Evolutionary conservation across 2,113 vertebrate genomes (phyloP).

Genomic region (Vimba vimba): DNA sequence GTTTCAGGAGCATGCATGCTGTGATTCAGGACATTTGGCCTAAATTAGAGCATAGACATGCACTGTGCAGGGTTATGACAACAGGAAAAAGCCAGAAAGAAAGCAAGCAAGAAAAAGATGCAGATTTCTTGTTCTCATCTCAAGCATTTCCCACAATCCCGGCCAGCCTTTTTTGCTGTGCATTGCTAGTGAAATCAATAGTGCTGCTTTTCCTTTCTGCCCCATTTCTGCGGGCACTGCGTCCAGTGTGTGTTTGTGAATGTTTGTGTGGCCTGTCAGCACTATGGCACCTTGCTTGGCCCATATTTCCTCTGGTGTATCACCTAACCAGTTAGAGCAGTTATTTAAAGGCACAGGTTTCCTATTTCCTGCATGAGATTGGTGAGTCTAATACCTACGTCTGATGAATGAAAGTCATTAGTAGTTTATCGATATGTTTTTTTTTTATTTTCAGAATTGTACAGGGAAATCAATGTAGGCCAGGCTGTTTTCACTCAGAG

Average conservation of each 20-base stretch:
- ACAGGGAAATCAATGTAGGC: neutral
- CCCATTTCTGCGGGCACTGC: neutral
- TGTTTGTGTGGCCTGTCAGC: conserved; percentile 24
- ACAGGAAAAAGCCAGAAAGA: neutral
- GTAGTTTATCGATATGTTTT: neutral
- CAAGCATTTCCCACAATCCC: neutral
- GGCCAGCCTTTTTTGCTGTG: neutral
- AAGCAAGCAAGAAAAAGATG: neutral
- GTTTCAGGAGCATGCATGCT: conserved; percentile 31
- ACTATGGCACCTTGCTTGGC: conserved; percentile 26
- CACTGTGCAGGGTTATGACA: neutral
- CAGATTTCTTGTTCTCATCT: neutral
- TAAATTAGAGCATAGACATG: conserved; percentile 32
- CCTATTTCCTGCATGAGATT: neutral
- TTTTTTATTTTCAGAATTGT: neutral
- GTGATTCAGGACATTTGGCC: conserved; percentile 41
- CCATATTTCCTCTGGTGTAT: conserved; percentile 15
- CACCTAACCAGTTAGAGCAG: conserved; percentile 4
- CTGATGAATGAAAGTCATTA: neutral
- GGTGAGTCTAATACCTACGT: neutral
- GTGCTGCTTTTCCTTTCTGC: neutral
- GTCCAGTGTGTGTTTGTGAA: conserved; percentile 21
- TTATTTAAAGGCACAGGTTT: conserved; percentile 24
- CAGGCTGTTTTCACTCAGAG: neutral
- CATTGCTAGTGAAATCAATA: neutral